Conservation (phyloP, 2,113 vertebrate species). For the Zosterops japonicus region DNA sequence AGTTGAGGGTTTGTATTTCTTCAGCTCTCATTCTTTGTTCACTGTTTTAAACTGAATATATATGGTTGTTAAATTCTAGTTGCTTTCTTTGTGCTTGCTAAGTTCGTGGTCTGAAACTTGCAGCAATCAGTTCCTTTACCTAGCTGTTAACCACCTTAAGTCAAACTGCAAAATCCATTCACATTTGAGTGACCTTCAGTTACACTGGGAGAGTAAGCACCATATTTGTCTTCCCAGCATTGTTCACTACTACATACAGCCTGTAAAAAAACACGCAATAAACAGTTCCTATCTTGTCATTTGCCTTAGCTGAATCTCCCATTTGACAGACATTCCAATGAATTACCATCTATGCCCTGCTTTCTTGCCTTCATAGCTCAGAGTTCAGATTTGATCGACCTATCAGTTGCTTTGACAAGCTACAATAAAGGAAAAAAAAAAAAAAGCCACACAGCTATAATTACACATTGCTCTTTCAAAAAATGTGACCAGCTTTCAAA, state of each 20-base stretch:
- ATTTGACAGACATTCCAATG: not conserved
- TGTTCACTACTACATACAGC: not conserved
- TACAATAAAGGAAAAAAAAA: not conserved
- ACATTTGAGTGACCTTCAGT: not conserved
- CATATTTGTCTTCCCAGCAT: not conserved
- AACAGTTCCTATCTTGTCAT: not conserved
- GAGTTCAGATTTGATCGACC: not conserved
- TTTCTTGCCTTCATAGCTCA: not conserved
- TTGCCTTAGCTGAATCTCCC: not conserved
- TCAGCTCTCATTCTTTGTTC: not conserved
- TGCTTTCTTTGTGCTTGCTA: not conserved
- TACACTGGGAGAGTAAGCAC: not conserved
- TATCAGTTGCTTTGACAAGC: not conserved
- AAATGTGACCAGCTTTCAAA: constrained; percentile 23
- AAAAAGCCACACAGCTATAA: not conserved
- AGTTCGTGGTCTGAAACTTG: not conserved
- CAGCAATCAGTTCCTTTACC: not conserved
- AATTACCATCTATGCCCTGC: not conserved
- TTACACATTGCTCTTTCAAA: not conserved
- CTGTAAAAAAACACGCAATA: not conserved
- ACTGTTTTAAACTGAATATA: not conserved
- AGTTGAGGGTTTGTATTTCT: not conserved
- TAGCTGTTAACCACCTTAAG: not conserved
- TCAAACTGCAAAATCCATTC: not conserved
- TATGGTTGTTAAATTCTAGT: not conserved